Base-by-base conservation (phyloP, 2,888 invertebrate genomes). In the Teleiodes luculella region DNA sequence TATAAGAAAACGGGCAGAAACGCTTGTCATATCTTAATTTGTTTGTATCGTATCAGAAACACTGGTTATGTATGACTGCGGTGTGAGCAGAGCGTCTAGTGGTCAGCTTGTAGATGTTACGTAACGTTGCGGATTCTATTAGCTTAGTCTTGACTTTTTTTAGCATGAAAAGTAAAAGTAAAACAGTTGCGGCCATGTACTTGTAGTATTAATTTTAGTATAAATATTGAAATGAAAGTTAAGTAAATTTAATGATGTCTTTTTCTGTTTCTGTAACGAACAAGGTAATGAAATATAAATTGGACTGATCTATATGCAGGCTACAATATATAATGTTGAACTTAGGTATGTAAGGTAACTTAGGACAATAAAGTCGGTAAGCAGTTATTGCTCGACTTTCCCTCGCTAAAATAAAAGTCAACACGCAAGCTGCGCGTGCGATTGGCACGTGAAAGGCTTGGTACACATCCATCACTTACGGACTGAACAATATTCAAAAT, bases 341-440 rank as follows among this genome's bases (percentile, higher is more conserved):
- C n/a, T n/a, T n/a, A n/a, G n/a, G n/a, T n/a, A n/a, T n/a, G n/a
- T n/a, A n/a, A n/a, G n/a, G n/a, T n/a, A n/a, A n/a, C n/a, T n/a
- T n/a, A n/a, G 24, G 55, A 52, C 51, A 52, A 55, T 49, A 57
- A 50, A 60, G 61, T 62, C 52, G 35, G 51, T 56, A 63, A 63
- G 62, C 53, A 64, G 14, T 36, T 31, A 30, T 33, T 11, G n/a
- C 33, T 16, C 60, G 56, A 74, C 78, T 80, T 80, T 79, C 79
- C 65, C 76, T 70, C 66, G 65, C 63, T 62, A 66, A 66, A 61
- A 68, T 67, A 66, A 66, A 73, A 66, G 59, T 62, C 57, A 54
- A 57, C 73, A 72, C 68, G 76, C 70, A 63, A 63, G 39, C 35
- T 57, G 62, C 54, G 63, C 67, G 58, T 58, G 61, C 53, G 56